Conservation (phyloP, 2,113 vertebrate species). For the Echinops telfairi region DNA sequence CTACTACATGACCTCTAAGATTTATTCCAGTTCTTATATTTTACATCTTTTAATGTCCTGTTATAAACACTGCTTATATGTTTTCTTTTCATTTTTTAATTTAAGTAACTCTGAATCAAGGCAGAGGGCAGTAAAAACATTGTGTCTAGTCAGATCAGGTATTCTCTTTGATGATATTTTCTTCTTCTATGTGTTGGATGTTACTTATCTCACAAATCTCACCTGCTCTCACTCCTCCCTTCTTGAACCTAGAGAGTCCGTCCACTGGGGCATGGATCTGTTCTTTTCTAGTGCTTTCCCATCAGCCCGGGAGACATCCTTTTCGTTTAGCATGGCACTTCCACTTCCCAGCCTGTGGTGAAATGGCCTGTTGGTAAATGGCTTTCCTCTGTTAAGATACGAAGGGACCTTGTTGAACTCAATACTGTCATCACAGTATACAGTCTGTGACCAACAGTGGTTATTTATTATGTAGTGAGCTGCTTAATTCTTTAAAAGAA, state of each 20-base stretch:
- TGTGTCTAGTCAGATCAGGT: background rate
- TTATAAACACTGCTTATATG: background rate
- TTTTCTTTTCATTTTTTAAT: background rate
- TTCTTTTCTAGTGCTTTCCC: background rate
- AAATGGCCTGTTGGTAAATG: background rate
- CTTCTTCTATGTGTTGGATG: background rate
- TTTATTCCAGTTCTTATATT: background rate
- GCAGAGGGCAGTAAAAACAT: background rate
- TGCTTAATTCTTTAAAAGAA: background rate
- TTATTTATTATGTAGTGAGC: background rate
- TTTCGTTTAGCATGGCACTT: background rate
- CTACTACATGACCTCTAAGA: background rate
- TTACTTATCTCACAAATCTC: background rate
- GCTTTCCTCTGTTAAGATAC: background rate
- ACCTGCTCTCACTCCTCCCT: background rate
- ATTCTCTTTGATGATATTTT: background rate
- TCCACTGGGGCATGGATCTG: background rate
- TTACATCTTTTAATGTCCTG: constrained; percentile 3
- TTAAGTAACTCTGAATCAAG: constrained; percentile 3
- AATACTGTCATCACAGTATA: background rate
- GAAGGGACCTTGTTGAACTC: background rate
- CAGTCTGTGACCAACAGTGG: background rate
- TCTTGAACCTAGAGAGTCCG: background rate
- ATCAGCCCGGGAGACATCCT: background rate
- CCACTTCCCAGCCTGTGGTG: background rate